Conservation (phyloP, 2,888 invertebrate genomes). For the Microdon myrmicae region DNA sequence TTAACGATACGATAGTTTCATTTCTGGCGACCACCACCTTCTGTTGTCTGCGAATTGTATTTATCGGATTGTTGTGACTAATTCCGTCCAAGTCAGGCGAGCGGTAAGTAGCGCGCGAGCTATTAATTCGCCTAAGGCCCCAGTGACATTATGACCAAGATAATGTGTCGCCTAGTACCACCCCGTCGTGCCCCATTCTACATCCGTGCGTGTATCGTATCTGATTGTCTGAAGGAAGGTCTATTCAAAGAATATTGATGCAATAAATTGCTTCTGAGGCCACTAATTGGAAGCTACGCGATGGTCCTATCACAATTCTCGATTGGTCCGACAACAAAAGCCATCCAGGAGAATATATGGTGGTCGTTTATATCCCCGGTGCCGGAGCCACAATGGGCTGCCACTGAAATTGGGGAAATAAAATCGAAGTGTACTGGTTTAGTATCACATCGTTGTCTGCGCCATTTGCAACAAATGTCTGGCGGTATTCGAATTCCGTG, state of each 20-base stretch:
- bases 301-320: constrained; percentile 20
- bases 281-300: constrained; percentile 38
- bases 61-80: constrained; percentile 51
- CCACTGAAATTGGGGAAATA: constrained; percentile 38
- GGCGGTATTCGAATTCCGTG: constrained; percentile 27
- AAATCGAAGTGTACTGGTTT: no score
- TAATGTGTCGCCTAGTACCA: constrained; percentile 24
- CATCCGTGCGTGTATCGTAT: no score
- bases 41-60: constrained; percentile 26
- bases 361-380: constrained; percentile 29
- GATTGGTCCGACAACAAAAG: constrained; percentile 12
- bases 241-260: constrained; percentile 15
- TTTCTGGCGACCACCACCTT: constrained; percentile 18
- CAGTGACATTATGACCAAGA: constrained; percentile 28
- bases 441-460: constrained; percentile 1
- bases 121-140: constrained; percentile 47
- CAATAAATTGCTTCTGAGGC: constrained; percentile 31
- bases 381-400: constrained; percentile 29
- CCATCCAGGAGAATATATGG: constrained; percentile 30
- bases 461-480: constrained; percentile 36
- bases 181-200: constrained; percentile 3
- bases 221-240: constrained; percentile 16
- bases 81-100: constrained; percentile 37
- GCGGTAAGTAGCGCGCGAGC: constrained; percentile 47
- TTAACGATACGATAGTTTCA: constrained; percentile 46